phyloP scores from a whole-genome alignment of 1,140 invertebrate genomes.

The Achroia grisella region DNA sequence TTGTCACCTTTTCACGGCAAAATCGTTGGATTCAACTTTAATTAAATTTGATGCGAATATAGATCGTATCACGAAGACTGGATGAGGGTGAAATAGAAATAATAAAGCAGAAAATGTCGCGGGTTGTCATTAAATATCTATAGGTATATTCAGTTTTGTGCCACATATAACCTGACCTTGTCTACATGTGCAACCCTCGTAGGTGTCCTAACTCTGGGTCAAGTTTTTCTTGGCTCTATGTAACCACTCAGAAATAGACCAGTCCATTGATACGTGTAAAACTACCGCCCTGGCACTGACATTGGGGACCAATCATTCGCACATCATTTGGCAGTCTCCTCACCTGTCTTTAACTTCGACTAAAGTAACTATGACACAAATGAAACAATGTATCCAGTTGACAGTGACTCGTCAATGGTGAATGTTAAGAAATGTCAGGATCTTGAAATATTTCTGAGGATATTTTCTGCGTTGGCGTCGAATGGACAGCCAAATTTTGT shows the following conservation, averaged over 20 bases:
- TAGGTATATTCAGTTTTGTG: too few species aligned
- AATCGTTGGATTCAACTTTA: too few species aligned
- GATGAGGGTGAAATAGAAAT: too few species aligned
- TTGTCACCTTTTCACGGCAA: too few species aligned
- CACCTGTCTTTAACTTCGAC: neutral
- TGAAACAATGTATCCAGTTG: neutral
- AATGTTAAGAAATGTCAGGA: neutral
- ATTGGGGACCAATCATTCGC: constrained; percentile 37
- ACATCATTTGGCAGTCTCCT: constrained; percentile 39
- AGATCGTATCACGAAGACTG: too few species aligned
- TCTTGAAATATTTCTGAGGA: constrained; percentile 1
- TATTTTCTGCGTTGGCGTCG: constrained; percentile 38
- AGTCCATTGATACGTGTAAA: constrained; percentile 54
- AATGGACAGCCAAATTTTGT: constrained; percentile 46
- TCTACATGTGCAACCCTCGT: neutral
- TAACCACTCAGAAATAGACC: constrained; percentile 46
- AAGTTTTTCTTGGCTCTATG: constrained; percentile 54
- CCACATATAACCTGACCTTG: too few species aligned
- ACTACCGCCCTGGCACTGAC: constrained; percentile 52
- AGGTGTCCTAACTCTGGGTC: constrained; percentile 29
- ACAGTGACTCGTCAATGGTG: neutral
- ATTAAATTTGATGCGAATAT: too few species aligned
- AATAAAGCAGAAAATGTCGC: too few species aligned
- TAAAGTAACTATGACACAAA: neutral
- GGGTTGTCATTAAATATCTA: too few species aligned